Evolutionary conservation across 2,888 invertebrate species (phyloP), one percentile per base, ranked within the genome.

Genomic region (Caenorhabditis sp.): DNA sequence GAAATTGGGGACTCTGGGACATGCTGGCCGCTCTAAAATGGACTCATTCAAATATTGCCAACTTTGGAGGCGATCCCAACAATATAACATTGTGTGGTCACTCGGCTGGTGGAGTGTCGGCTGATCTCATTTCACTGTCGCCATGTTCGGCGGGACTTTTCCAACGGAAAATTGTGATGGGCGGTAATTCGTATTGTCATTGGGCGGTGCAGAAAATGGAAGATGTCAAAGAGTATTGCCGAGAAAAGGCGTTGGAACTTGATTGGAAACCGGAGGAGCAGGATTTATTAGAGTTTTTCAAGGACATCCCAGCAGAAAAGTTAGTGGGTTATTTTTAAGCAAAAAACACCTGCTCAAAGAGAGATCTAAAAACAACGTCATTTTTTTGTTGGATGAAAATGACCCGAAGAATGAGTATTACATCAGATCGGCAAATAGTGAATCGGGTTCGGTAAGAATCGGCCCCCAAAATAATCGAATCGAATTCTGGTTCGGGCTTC

Each of bases 71-170:
- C 1, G 81, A 85, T 58, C 77, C 84, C 3, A 67, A 81, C 0
- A 74, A 76, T 37, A 76, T 86, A 37, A 86, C 86, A 1, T 61
- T 84, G 14, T 76, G 76, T n/a, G 86, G 86, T 1, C 86, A 86
- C 63, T 77, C 77, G 1, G 86, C 86, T 23, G 86, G 86, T 10
- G 84, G 77, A 2, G 84, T 78, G 1, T 73, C 83, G 3, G 76
- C 80, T 21, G 86, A 86, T 75, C 71, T 85, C 2, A 67, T 86
- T 0, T 78, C 79, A 21, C 68, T 86, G 26, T 84, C 83, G 0
- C 86, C 86, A 10, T 58, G 72, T n/a, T 70, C 79, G 1, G 65
- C 79, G 65, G 81, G 84, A 55, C 69, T 86, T 8, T 85, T 86
- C 77, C 58, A 76, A n/a, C 69, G 78, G 66, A 79, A 79, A 57